Evolutionary conservation across 2,797 vertebrate species (phyloP).

Genomic region (Pelodytes ibericus): DNA sequence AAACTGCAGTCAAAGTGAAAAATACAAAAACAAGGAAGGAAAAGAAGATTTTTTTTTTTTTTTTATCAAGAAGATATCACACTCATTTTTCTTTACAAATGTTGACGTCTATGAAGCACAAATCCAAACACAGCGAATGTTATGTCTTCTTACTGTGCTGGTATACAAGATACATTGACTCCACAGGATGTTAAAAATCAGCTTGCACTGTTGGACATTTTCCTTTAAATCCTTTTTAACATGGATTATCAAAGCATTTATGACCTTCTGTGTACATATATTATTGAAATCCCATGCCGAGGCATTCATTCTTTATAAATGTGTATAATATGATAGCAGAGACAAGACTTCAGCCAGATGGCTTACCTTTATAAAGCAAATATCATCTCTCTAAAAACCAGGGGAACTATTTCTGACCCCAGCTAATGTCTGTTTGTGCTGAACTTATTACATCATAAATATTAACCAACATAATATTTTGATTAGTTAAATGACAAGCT

Average conservation of each 20-base stretch:
- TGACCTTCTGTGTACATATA: constrained; percentile 38
- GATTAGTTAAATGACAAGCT: no score
- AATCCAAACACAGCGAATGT: constrained; percentile 21
- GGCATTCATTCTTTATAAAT: constrained; percentile 23
- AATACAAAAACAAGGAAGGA: background rate
- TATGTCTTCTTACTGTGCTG: constrained; percentile 37
- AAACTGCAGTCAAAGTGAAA: background rate
- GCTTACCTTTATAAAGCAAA: no score
- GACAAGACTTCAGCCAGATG: no score
- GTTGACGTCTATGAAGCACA: constrained; percentile 39
- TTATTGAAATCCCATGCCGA: constrained; percentile 36
- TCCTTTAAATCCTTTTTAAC: constrained; percentile 39
- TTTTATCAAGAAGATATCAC: constrained; percentile 31
- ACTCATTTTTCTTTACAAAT: constrained; percentile 38
- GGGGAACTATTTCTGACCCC: no score
- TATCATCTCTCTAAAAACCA: no score
- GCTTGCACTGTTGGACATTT: constrained; percentile 22
- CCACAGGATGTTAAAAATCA: constrained; percentile 32
- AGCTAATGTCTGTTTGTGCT: no score
- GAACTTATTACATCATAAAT: no score
- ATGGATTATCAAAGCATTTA: constrained; percentile 19
- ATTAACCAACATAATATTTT: no score
- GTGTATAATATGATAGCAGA: no score
- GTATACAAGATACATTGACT: constrained; percentile 33
- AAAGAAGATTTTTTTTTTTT: background rate